Percentiles rank a stretch among this genome's conserved stretches.
Evolutionary conservation across 1,140 invertebrate genomes (phyloP).

Genomic region (Pseudobourletiella spinata): DNA sequence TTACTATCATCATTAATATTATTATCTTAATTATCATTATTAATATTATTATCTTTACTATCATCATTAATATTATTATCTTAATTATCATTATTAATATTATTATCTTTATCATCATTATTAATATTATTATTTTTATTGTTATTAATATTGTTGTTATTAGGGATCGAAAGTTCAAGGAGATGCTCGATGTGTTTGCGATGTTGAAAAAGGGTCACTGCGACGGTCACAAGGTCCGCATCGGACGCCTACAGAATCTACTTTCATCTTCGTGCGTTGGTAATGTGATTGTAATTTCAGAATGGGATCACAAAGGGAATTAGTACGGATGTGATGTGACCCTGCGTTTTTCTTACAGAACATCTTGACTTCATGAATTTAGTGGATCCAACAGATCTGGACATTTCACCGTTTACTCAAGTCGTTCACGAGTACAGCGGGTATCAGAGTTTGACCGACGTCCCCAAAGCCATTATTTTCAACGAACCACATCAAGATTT

Average conservation of each 20-base stretch:
- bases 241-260: conserved; percentile 90
- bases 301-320: too few relatives aligned
- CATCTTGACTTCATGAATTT: conserved; percentile 91
- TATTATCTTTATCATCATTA: neutral
- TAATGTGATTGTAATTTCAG: too few relatives aligned
- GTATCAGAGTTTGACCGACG: conserved; percentile 93
- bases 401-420: conserved; percentile 72
- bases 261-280: conserved; percentile 87
- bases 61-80: conserved; percentile 2
- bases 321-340: neutral
- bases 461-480: conserved; percentile 71
- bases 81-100: too few relatives aligned
- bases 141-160: too few relatives aligned
- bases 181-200: conserved; percentile 92
- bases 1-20: neutral
- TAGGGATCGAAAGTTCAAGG: conserved; percentile 90
- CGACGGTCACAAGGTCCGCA: conserved; percentile 87
- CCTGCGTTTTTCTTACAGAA: conserved; percentile 50
- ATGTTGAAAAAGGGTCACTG: conserved; percentile 95
- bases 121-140: conserved; percentile 9
- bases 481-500: conserved; percentile 53
- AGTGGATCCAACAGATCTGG: conserved; percentile 57
- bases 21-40: conserved; percentile 24
- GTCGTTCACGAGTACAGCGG: conserved; percentile 85
- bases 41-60: too few relatives aligned